Evolutionary conservation across 2,797 vertebrate species (phyloP).

Genomic region (Oreochromis grahami): DNA sequence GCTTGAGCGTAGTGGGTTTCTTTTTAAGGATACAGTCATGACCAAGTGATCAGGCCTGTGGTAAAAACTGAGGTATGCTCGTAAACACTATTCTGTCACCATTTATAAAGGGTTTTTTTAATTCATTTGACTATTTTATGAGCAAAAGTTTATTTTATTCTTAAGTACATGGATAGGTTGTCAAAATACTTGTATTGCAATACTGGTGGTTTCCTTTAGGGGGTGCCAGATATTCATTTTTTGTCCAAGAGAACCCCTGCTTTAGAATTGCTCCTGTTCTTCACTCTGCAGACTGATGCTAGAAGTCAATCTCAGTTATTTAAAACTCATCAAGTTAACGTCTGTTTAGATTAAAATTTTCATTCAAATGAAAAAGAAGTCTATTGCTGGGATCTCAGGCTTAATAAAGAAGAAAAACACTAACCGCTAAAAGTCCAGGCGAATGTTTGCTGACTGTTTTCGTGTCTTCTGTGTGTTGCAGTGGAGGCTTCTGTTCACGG

Average conservation of each 20-base stretch:
- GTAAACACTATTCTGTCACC: too few relatives aligned
- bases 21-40: background rate
- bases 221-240: background rate
- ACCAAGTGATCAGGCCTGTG: background rate
- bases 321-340: background rate
- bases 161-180: background rate
- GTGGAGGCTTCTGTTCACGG: conserved; percentile 97
- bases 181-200: background rate
- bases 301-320: background rate
- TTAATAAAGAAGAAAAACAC: background rate
- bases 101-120: too few relatives aligned
- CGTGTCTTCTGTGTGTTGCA: conserved; percentile 48
- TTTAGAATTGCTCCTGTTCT: background rate
- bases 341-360: background rate
- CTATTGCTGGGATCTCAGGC: background rate
- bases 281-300: background rate
- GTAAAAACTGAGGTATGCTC: background rate
- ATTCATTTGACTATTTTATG: too few relatives aligned
- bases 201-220: background rate
- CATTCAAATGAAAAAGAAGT: background rate
- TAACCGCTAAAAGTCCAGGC: background rate
- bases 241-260: background rate
- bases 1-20: too few relatives aligned
- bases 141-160: background rate
- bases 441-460: background rate